Percentiles rank a stretch among this genome's conserved stretches.
phyloP scores from a whole-genome alignment of 2,797 vertebrate genomes.

The Myripristis murdjan region DNA sequence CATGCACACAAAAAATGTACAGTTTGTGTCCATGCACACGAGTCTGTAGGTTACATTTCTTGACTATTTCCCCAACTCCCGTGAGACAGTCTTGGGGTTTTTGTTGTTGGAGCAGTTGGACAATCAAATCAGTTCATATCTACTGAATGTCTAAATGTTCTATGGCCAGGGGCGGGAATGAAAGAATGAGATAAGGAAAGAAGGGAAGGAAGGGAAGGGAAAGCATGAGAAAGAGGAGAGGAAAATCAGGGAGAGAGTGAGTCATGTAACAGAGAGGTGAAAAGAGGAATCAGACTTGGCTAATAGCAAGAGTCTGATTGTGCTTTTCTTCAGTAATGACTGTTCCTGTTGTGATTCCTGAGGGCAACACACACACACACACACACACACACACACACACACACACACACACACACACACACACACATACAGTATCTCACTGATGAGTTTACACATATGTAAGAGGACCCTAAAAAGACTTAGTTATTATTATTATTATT shows the following conservation, averaged over 20 bases:
- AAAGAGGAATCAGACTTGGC: not conserved
- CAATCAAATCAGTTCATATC: too few relatives aligned
- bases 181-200: not conserved
- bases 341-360: not conserved
- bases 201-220: not conserved
- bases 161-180: not conserved
- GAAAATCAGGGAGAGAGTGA: not conserved
- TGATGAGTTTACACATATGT: not conserved
- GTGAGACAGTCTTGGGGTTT: too few relatives aligned
- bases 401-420: constrained; percentile 2
- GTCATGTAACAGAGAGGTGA: not conserved
- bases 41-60: too few relatives aligned
- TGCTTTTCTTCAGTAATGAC: not conserved
- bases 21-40: too few relatives aligned
- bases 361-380: not conserved
- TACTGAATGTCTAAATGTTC: too few relatives aligned
- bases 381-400: not conserved
- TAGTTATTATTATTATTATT: too few relatives aligned
- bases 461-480: too few relatives aligned
- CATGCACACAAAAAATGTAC: too few relatives aligned
- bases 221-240: not conserved
- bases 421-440: not conserved
- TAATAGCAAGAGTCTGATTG: not conserved
- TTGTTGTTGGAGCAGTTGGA: too few relatives aligned
- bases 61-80: too few relatives aligned